phyloP scores from a whole-genome alignment of 2,888 invertebrate species.

The Tetrapedia diversipes region DNA sequence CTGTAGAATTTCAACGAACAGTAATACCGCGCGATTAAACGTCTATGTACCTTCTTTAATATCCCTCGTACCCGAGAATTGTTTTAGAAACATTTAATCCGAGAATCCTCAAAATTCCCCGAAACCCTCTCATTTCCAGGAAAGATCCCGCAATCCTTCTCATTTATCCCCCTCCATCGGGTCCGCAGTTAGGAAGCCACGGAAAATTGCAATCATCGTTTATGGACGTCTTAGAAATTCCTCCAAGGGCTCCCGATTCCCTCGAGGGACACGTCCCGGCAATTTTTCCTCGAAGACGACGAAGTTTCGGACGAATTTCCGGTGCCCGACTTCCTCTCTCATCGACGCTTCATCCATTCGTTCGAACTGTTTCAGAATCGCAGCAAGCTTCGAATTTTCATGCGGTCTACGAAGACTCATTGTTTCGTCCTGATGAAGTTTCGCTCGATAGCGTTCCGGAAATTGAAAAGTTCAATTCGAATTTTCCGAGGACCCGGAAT shows the following conservation, averaged over 20 bases:
- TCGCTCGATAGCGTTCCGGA: neutral
- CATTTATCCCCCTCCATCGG: neutral
- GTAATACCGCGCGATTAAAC: neutral
- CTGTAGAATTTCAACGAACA: neutral
- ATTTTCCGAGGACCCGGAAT: conserved; percentile 22
- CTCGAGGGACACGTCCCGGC: neutral
- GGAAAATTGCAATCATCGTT: conserved; percentile 14
- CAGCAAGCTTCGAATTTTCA: conserved; percentile 27
- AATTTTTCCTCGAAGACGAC: conserved; percentile 15
- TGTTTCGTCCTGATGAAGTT: conserved; percentile 35
- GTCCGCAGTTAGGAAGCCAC: neutral
- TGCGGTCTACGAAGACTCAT: neutral
- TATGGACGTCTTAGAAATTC: conserved; percentile 1
- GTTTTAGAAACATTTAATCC: neutral
- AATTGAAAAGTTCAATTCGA: conserved; percentile 36
- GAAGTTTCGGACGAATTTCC: conserved; percentile 14
- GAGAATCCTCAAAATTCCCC: neutral
- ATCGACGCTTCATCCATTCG: conserved; percentile 1
- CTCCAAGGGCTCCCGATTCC: conserved; percentile 19
- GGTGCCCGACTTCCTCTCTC: neutral
- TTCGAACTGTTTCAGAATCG: neutral
- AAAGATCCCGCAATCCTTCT: neutral
- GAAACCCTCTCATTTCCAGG: neutral
- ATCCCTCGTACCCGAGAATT: neutral
- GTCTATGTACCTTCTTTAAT: neutral